Evolutionary conservation across 2,888 invertebrate genomes (phyloP).

Genomic region (Auanema sp.): DNA sequence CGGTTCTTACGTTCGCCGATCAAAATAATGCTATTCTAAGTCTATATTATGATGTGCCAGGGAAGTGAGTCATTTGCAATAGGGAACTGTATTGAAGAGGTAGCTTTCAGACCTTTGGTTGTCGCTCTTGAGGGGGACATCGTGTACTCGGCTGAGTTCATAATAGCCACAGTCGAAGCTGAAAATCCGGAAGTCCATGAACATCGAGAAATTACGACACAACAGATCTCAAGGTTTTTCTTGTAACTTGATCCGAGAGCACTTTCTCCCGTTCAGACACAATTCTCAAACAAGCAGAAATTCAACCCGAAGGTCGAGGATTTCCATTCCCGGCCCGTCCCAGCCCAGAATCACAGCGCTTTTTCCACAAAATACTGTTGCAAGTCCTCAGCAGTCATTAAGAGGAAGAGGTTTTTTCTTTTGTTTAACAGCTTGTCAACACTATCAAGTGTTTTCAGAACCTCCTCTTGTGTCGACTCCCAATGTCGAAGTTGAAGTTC

Average conservation of each 20-base stretch:
- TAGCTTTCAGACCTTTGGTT: constrained; percentile 15
- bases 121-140: constrained; percentile 19
- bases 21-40: constrained; percentile 12
- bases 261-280: not conserved
- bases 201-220: not conserved
- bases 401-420: too few species aligned
- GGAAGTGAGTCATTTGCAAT: constrained; percentile 10
- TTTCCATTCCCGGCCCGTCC: too few species aligned
- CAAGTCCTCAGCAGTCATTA: too few species aligned
- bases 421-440: too few species aligned
- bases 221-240: not conserved
- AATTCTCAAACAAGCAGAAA: not conserved
- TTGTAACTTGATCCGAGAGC: not conserved
- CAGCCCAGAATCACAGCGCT: too few species aligned
- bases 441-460: too few species aligned
- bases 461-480: too few species aligned
- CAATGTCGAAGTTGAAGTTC: too few species aligned
- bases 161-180: constrained; percentile 14
- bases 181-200: constrained; percentile 10
- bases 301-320: too few species aligned
- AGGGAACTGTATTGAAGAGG: not conserved
- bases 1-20: constrained; percentile 12
- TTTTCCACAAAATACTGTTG: too few species aligned
- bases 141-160: constrained; percentile 16
- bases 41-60: constrained; percentile 14